Base-by-base conservation (phyloP, 2,888 invertebrate species). In the Papilio demoleus region DNA sequence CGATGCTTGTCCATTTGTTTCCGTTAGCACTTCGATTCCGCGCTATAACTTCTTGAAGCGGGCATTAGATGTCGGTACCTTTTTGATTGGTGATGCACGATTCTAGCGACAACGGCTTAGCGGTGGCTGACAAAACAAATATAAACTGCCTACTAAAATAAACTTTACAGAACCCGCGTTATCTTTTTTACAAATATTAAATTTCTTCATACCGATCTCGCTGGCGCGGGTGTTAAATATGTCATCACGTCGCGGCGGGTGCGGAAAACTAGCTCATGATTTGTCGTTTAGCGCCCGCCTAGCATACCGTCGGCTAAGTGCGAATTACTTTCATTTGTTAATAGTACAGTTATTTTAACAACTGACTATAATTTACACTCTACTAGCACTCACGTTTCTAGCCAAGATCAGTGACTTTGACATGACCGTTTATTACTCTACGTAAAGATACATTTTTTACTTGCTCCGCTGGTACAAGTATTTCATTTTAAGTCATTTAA, bases 1-100 rank as follows among this genome's bases (percentile, higher is more conserved):
- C 79, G 81, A 56, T 56, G 85, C 80, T 84, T 87, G 88, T 87
- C 89, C 86, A 90, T 89, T 90, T 89, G 85, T 89, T 90, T 90
- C 88, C 88, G 87, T 90, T 88, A 88, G 81, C 86, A 87, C 86
- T 87, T 78, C 73, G 73, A 75, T 76, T 86, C 85, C 85, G 81
- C 81, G 81, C 81, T 78, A 80, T 76, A 79, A 80, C 80, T 81
- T 86, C 86, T 87, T 84, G 82, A 83, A 79, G 76, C 81, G 85
- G 86, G 85, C 90, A 88, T 89, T 84, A 84, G 80, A 85, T 87
- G 87, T 86, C 85, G 79, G 81, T 76, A 76, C 77, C 76, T 79
- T 81, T 77, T 78, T 88, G 86, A 90, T 90, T 90, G 81, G 87
- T 84, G 79, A 80, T 77, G 79, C 90, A 88, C 90, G 90, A 87